A percentile compares a stretch with the other conserved stretches of the same genome.
Conservation (phyloP, 2,113 vertebrate species). For the Actenoides hombroni region DNA sequence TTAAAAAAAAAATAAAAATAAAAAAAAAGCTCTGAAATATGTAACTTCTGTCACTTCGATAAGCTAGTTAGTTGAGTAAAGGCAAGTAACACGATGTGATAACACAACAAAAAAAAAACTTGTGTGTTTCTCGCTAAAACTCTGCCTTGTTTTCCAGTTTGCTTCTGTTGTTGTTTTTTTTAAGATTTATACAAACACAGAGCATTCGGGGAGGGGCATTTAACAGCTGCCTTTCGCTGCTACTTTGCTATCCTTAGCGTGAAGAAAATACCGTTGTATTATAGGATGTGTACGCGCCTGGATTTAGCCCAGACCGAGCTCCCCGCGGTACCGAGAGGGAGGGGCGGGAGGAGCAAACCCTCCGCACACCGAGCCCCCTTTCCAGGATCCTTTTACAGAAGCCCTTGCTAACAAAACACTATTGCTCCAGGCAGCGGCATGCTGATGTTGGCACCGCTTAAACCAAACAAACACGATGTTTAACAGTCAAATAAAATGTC, state of each 20-base stretch:
- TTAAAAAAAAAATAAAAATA: background rate
- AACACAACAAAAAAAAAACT: background rate
- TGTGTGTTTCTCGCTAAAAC: background rate
- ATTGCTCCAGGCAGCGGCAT: slow-evolving; percentile 67
- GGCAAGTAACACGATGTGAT: background rate
- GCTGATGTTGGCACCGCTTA: slow-evolving; percentile 75
- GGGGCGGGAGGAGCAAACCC: background rate
- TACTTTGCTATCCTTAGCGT: background rate
- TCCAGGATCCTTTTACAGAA: slow-evolving; percentile 10
- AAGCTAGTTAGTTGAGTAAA: background rate
- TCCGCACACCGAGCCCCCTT: background rate
- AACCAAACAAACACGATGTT: slow-evolving; percentile 82
- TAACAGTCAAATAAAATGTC: slow-evolving; percentile 82
- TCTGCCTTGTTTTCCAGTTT: background rate
- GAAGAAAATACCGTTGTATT: background rate
- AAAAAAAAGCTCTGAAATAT: background rate
- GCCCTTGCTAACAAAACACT: slow-evolving; percentile 38
- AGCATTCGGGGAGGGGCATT: too few relatives aligned
- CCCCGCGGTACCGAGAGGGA: background rate
- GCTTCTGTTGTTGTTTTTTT: background rate
- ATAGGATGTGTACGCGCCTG: background rate
- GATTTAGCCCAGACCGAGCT: background rate
- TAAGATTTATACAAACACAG: background rate
- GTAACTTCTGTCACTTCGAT: rapidly evolving
- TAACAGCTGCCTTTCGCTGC: background rate